Evolutionary conservation across 2,113 vertebrate species (phyloP).

Genomic region (Neogale vison): DNA sequence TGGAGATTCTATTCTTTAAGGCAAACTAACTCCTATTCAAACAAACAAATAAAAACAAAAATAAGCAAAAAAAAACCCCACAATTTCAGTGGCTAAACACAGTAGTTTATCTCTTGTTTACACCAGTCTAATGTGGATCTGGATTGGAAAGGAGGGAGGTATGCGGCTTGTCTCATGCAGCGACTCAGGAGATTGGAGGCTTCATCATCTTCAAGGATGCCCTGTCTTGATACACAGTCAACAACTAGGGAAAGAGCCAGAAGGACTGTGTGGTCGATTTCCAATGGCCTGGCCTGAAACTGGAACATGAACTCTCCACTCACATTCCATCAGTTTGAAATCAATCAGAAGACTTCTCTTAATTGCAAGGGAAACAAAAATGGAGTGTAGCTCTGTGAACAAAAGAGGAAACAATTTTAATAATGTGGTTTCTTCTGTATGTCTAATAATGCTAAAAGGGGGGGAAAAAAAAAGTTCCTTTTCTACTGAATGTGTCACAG

Average conservation of each 20-base stretch:
- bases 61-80: neutral
- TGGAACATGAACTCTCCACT: neutral
- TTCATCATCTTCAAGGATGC: neutral
- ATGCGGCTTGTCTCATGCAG: neutral
- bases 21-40: neutral
- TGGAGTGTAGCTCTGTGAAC: neutral
- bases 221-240: neutral
- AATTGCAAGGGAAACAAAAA: neutral
- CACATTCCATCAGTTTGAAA: neutral
- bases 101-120: neutral
- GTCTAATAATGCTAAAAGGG: neutral
- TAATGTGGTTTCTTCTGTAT: neutral
- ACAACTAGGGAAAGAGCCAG: neutral
- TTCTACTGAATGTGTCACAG: neutral
- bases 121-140: neutral
- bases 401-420: neutral
- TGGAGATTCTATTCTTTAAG: neutral
- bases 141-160: neutral
- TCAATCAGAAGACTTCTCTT: neutral
- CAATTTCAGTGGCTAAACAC: neutral
- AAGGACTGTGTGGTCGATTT: neutral
- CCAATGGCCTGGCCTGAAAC: neutral
- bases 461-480: neutral
- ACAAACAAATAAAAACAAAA: neutral
- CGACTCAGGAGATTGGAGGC: accelerated